phyloP scores from a whole-genome alignment of 2,888 invertebrate genomes.

The Stenodera caucasica region DNA sequence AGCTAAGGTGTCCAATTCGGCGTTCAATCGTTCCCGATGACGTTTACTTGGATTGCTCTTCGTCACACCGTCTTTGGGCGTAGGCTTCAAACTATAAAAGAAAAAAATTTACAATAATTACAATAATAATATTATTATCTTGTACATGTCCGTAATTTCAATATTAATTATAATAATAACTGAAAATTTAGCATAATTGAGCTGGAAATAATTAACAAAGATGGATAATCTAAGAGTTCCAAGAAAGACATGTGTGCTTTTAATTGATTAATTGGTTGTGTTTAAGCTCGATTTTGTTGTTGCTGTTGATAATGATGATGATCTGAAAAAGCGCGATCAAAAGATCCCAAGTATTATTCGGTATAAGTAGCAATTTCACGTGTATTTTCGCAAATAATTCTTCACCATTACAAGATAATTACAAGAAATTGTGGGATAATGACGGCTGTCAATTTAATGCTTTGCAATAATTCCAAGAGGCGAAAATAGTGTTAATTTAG shows the following conservation, averaged over 20 bases:
- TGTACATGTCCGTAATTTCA: not conserved
- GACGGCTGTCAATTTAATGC: not conserved
- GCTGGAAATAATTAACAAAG: not conserved
- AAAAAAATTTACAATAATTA: not conserved
- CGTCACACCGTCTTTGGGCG: conserved; percentile 92
- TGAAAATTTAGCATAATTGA: not conserved
- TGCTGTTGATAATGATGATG: not conserved
- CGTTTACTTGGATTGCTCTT: conserved; percentile 98
- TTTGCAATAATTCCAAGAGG: no score
- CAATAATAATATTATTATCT: not conserved
- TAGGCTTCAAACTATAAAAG: conserved; percentile 86
- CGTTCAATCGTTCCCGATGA: conserved; percentile 96
- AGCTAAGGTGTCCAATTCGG: conserved; percentile 96
- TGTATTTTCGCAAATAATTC: not conserved
- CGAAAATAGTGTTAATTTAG: not conserved
- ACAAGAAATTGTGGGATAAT: not conserved
- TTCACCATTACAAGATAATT: not conserved
- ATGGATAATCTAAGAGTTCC: not conserved
- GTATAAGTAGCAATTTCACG: not conserved
- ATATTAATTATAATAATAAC: not conserved
- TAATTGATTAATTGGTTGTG: not conserved
- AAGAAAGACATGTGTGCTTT: not conserved
- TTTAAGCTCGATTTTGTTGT: not conserved
- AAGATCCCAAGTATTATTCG: not conserved
- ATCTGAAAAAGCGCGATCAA: not conserved